These are phyloP conservation scores for Lutjanus argentimaculatus DNA, from an alignment of 2,797 vertebrate species.

Conservation along the genomic window DNA sequence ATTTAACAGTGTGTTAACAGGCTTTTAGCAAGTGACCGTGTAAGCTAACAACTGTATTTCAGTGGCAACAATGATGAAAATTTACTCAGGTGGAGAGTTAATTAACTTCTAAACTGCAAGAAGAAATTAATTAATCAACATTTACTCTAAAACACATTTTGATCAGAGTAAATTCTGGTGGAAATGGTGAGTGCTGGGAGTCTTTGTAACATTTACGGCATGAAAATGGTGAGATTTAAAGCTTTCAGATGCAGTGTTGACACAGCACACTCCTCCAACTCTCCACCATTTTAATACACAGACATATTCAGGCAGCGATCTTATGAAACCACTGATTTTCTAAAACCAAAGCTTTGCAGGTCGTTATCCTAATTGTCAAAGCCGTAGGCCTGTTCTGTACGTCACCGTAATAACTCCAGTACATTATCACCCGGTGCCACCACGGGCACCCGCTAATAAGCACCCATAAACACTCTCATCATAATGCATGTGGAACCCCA, in stretches of 20 bases:
- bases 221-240: not conserved
- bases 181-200: not conserved
- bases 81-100: no score
- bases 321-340: constrained; percentile 11
- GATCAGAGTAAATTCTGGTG: not conserved
- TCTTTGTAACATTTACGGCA: not conserved
- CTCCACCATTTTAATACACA: not conserved
- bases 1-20: no score
- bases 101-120: no score
- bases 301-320: not conserved
- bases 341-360: constrained; percentile 26
- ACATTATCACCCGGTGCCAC: constrained; percentile 55
- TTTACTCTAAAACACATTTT: no score
- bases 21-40: no score
- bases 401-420: constrained; percentile 44
- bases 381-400: constrained; percentile 30
- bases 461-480: constrained; percentile 68
- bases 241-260: not conserved
- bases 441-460: constrained; percentile 58
- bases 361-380: constrained; percentile 48
- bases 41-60: no score
- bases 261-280: not conserved
- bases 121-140: no score
- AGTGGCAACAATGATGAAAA: no score
- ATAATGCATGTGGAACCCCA: constrained; percentile 52